Conservation (phyloP, 2,113 vertebrate genomes). For the Salvator merianae region DNA sequence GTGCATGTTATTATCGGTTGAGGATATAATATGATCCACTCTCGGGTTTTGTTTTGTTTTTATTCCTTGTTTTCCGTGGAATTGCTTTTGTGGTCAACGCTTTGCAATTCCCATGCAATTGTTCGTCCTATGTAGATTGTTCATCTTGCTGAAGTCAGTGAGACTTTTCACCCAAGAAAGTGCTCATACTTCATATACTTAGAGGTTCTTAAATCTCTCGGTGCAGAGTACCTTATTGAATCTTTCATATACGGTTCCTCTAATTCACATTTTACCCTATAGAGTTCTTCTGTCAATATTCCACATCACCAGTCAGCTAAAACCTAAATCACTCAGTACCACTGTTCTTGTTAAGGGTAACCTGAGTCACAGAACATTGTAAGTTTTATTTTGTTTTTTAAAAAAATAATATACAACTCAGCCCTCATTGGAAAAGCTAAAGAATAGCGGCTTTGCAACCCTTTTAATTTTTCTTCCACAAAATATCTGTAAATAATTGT, state of each 20-base stretch:
- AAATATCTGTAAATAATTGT: not conserved
- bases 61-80: not conserved
- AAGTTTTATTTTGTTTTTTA: not conserved
- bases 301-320: not conserved
- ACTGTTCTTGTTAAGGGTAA: not conserved
- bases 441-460: not conserved
- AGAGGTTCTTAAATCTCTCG: not conserved
- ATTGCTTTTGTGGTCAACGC: no score
- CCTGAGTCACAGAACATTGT: no score
- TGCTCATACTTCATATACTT: no score
- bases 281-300: not conserved
- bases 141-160: not conserved
- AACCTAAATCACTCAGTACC: not conserved
- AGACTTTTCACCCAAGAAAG: not conserved
- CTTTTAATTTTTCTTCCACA: not conserved
- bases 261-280: no score
- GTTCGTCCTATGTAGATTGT: no score
- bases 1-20: not conserved
- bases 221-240: no score
- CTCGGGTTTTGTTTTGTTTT: not conserved
- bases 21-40: not conserved
- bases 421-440: not conserved
- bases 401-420: not conserved
- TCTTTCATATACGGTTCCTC: no score
- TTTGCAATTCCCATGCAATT: no score